Conservation (phyloP, 2,888 invertebrate species). For the Apantesis nais region DNA sequence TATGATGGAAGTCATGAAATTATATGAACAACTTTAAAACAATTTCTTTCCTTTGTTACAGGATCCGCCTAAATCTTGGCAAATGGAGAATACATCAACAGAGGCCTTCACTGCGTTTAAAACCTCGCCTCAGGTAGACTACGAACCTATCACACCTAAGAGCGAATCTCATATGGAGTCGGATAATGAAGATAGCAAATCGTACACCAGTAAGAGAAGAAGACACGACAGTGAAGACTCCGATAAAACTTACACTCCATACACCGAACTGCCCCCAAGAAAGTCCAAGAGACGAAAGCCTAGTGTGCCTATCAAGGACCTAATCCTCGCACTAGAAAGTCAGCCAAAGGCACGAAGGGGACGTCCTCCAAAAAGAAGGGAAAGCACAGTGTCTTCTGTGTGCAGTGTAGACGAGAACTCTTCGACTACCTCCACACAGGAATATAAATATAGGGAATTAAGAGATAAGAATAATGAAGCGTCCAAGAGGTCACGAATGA, state of each 20-base stretch:
- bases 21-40: not conserved
- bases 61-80: conserved; percentile 57
- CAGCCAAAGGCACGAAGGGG: conserved; percentile 79
- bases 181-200: conserved; percentile 68
- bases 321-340: conserved; percentile 75
- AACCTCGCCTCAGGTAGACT: conserved; percentile 61
- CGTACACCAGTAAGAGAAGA: conserved; percentile 58
- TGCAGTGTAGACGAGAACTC: conserved; percentile 77
- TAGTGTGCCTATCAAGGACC: conserved; percentile 74
- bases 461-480: conserved; percentile 93
- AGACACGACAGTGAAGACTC: conserved; percentile 75
- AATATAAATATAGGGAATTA: conserved; percentile 87
- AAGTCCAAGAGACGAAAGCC: conserved; percentile 73
- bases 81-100: conserved; percentile 43
- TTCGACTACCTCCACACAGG: conserved; percentile 72
- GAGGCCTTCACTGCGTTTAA: conserved; percentile 54
- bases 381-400: conserved; percentile 75
- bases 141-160: conserved; percentile 75
- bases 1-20: not conserved
- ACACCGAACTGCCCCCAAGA: conserved; percentile 62
- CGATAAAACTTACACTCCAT: conserved; percentile 77
- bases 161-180: conserved; percentile 76
- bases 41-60: conserved; percentile 46
- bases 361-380: conserved; percentile 84
- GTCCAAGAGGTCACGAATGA: conserved; percentile 90